These are phyloP conservation scores for Bursaphelenchus mucronatus DNA, from an alignment of 1,140 invertebrate species.

Conservation along the genomic window DNA sequence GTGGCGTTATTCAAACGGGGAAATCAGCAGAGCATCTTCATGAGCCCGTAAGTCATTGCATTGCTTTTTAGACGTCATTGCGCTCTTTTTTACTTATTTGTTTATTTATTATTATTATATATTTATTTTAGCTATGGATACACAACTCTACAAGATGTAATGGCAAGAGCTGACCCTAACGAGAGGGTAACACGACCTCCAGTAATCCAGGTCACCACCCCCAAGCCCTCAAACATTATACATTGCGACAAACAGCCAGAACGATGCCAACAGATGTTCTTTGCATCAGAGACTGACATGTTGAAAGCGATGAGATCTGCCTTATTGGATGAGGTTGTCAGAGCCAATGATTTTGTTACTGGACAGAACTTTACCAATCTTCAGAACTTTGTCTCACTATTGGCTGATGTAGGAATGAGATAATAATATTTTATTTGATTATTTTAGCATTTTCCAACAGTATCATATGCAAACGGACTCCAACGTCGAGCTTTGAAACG, in stretches of 20 bases:
- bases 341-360: slow-evolving; percentile 38
- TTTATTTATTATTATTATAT: too few relatives aligned
- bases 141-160: slow-evolving; percentile 24
- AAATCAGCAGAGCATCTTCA: slow-evolving; percentile 57
- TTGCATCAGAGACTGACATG: slow-evolving; percentile 60
- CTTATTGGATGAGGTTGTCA: slow-evolving; percentile 51
- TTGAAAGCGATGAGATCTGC: slow-evolving; percentile 55
- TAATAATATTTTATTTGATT: not conserved
- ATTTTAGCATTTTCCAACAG: slow-evolving; percentile 35
- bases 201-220: slow-evolving; percentile 4
- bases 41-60: slow-evolving; percentile 43
- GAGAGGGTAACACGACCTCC: slow-evolving; percentile 24
- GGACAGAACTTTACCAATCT: slow-evolving; percentile 55
- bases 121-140: not conserved
- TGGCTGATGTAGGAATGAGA: slow-evolving; percentile 45
- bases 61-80: not conserved
- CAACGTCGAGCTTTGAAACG: slow-evolving; percentile 21
- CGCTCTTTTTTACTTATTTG: not conserved
- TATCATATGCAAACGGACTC: slow-evolving; percentile 21
- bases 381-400: slow-evolving; percentile 52
- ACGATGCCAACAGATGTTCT: slow-evolving; percentile 44
- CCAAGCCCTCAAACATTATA: slow-evolving; percentile 28
- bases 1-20: slow-evolving; percentile 56
- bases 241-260: slow-evolving; percentile 40
- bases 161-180: slow-evolving; percentile 26